Evolutionary conservation across 2,113 vertebrate species (phyloP).

Genomic region (Sterna hirundo): DNA sequence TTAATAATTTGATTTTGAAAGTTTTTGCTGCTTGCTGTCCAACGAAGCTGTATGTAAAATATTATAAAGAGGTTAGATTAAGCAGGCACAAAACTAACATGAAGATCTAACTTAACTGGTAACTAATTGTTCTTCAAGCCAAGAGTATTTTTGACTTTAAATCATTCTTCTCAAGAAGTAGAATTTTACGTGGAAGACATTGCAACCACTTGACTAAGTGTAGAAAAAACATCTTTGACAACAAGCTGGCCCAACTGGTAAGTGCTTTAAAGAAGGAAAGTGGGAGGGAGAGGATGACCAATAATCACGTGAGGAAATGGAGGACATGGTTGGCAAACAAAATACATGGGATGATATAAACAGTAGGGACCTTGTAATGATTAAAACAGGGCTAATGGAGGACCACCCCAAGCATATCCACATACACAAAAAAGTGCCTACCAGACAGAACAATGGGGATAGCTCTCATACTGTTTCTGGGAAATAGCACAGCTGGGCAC

Average conservation of each 20-base stretch:
- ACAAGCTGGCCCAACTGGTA: not conserved
- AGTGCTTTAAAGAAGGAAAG: not conserved
- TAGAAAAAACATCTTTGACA: not conserved
- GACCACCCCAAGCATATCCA: not conserved
- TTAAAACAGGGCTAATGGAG: not conserved
- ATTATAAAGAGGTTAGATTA: not conserved
- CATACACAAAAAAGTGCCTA: not conserved
- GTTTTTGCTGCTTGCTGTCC: slow-evolving; percentile 81
- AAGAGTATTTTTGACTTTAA: not conserved
- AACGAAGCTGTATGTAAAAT: slow-evolving; percentile 72
- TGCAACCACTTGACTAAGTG: not conserved
- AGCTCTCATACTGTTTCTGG: not conserved
- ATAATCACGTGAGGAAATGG: not conserved
- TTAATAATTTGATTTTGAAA: slow-evolving; percentile 80
- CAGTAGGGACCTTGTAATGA: not conserved
- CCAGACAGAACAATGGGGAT: not conserved
- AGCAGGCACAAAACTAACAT: not conserved
- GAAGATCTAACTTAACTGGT: not conserved
- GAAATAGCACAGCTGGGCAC: not conserved
- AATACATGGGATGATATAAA: not conserved
- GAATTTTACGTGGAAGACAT: not conserved
- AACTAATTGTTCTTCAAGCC: not conserved
- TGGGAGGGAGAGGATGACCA: not conserved
- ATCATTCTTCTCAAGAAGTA: not conserved
- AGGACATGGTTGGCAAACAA: not conserved